Evolutionary conservation across 2,113 vertebrate species (phyloP), one percentile per base, ranked within the genome.

Genomic region (Athene cunicularia): DNA sequence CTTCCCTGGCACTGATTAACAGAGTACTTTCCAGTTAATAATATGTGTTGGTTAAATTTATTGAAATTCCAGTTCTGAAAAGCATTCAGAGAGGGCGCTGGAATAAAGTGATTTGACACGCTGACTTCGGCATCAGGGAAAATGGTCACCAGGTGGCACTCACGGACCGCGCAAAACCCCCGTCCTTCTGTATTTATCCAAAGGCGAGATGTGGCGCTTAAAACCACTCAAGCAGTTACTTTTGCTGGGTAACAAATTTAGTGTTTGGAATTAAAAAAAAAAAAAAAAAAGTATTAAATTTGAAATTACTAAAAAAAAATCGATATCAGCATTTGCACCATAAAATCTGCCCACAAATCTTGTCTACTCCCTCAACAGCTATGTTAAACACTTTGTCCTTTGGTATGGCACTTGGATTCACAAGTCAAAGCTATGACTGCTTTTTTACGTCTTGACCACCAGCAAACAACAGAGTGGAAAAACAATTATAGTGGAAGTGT

Each of bases 141-240:
- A 10, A 47, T 2, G 71, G 80, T 18, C 97, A 95, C 85, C 95
- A 97, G 97, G 77, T 95, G 97, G 96, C 97, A 63, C 68, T 47
- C 89, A 72, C n/a, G 82, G 80, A 97, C 92, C 59, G 41, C 47
- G 66, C 19, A 95, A 68, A 62, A 68, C 17, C 18, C 20, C 33
- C 17, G 2, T 16, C 35, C 4, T 2, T 2, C 63, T 35, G 21
- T 22, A 1, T n/a, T 41, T 7, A 3, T 6, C 41, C n/a, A 4
- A 5, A 14, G 24, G 14, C 6, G 73, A 12, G 39, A 11, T 4
- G 5, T 1, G 23, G 1, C 4, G 10, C 39, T 33, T 12, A 9
- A 37, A 87, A 11, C 7, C 17, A 3, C 32, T 58, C 16, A 4
- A 12, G 28, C 15, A 0, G 14, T 27, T 35, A 22, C 53, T 50